Base-by-base conservation (phyloP, 2,888 invertebrate genomes). In the Sepioteuthis lessoniana region DNA sequence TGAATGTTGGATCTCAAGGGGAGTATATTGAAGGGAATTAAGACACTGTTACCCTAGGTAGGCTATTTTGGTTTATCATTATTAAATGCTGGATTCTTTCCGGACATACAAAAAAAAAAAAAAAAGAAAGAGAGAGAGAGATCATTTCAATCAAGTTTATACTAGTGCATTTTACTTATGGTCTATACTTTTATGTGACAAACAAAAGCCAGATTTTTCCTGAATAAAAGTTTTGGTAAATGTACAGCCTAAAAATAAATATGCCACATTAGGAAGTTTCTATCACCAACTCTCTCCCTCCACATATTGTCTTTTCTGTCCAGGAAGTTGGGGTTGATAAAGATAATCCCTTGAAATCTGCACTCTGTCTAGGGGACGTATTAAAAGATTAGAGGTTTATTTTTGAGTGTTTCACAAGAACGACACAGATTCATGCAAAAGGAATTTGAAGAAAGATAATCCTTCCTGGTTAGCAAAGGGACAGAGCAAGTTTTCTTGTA, bases 381-480 rank as follows among this genome's bases (percentile, higher is more conserved):
- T 76, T 76, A 76, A 76, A 76, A 76, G 76, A 76, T 76, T 76
- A 76, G 10, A n/a, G 35, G n/a, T 76, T 76, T 76, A 76, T 76
- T 76, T 76, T 76, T 76, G 76, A 76, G 76, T 76, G 76, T 76
- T 35, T 76, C 76, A 35, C 76, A 76, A 76, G n/a, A 76, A 35
- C 16, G n/a, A 76, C n/a, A 76, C 35, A 76, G 76, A 76, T 76
- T 76, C 76, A n/a, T 35, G 76, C 76, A 16, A 35, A 76, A 76
- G 76, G 76, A 76, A 76, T 76, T 76, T 76, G n/a, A 35, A 76
- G n/a, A 76, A 76, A 76, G 76, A 35, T 76, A 76, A 76, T 76
- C 76, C 35, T 76, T 76, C 25, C 55, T 55, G 25, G 25, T 55
- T 21, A 55, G 50, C 50, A 25, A 42, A 55, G 50, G 50, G 25